Evolutionary conservation across 2,888 invertebrate genomes (phyloP), one percentile per base, ranked within the genome.

Genomic region (Crossocerus cetratus): DNA sequence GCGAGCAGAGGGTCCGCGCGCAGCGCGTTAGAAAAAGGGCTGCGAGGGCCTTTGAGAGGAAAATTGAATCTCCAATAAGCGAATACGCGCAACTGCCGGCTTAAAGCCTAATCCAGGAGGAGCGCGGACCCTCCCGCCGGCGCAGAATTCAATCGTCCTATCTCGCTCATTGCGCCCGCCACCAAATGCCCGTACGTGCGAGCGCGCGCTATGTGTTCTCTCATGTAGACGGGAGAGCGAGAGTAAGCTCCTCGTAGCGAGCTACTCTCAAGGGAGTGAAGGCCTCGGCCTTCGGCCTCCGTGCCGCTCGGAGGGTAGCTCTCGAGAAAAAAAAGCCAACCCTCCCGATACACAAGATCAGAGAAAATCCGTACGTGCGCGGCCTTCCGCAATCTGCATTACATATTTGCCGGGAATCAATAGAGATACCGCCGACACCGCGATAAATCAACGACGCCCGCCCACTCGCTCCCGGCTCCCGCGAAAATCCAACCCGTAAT

Each of bases 371-470:
- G 76, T 70, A 77, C 78, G 81, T 76, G 77, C 83, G 73, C 69
- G 77, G 77, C 74, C 75, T 72, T 81, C 80, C 84, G 84, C 86
- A 86, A 87, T 88, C 86, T 85, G 86, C 84, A 87, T 85, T 85
- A 81, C 84, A 70, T 77, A 77, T 76, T 72, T 73, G 71, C 63
- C 18, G 5, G 16, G 65, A 67, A 78, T 74, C 76, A 58, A 76
- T 69, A 63, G 44, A 62, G 59, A 55, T 59, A 59, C 14, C 42
- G 60, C 63, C 32, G 55, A 72, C 54, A 44, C 62, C 8, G 16
- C 49, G 3, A n/a, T 43, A 42, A 55, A 57, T 20, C 14, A 20
- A 56, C 16, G 13, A 16, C 13, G 49, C 16, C 13, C 49, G 49
- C 49, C 32, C 49, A 49, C 16, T 16, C 16, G 49, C 14, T 49